A percentile compares a stretch with the other conserved stretches of the same genome.
Evolutionary conservation across 2,113 vertebrate species (phyloP).

Genomic region (Oxygymnocypris stewartii): DNA sequence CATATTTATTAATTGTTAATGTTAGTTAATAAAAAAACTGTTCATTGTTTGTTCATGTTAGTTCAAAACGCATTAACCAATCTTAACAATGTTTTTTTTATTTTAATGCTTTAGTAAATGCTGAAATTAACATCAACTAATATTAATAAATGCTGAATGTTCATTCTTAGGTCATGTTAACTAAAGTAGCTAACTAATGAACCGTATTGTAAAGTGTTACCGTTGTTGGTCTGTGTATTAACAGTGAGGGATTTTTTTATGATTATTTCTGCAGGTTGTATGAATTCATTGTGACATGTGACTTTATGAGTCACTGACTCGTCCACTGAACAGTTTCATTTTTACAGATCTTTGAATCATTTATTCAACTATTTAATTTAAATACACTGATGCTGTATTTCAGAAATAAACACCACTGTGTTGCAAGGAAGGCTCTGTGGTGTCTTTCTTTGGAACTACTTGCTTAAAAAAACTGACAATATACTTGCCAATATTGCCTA

Average conservation of each 20-base stretch:
- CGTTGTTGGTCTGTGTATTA: background rate
- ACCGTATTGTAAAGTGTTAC: no score
- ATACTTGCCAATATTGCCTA: background rate
- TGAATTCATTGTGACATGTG: background rate
- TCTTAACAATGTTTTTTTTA: no score
- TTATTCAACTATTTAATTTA: background rate
- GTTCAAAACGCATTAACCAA: no score
- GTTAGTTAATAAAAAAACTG: no score
- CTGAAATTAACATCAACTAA: no score
- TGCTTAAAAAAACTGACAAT: background rate
- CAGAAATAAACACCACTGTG: background rate
- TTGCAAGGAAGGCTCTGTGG: background rate
- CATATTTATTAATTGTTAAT: no score
- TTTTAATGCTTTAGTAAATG: no score
- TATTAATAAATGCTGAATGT: no score
- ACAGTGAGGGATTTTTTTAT: background rate
- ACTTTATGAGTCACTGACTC: background rate
- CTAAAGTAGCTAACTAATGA: no score
- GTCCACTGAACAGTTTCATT: background rate
- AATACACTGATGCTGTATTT: background rate
- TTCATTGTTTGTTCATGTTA: no score
- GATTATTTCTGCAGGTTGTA: background rate
- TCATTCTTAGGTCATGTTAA: no score
- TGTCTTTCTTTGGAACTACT: background rate
- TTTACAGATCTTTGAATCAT: background rate